These are phyloP conservation scores for Lobophora halterata DNA, from an alignment of 2,888 invertebrate species.

Conservation along the genomic window DNA sequence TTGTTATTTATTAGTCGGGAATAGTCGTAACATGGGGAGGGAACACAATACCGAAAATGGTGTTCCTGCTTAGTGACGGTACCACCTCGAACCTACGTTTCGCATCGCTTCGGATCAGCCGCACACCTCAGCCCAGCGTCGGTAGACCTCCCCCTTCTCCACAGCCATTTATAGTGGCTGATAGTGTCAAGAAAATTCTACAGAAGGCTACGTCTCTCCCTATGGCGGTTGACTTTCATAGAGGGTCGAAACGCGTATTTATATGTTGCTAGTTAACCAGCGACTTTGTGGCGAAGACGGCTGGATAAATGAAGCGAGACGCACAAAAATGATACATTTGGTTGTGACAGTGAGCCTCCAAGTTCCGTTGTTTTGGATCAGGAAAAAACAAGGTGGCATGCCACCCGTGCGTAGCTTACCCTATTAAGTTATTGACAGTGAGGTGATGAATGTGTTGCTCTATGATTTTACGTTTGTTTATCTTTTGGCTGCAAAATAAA, in stretches of 20 bases:
- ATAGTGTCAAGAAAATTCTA: constrained; percentile 41
- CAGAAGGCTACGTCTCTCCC: constrained; percentile 51
- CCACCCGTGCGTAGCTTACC: constrained; percentile 44
- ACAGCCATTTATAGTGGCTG: constrained; percentile 38
- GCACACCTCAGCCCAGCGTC: constrained; percentile 45
- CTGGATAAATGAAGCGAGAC: constrained; percentile 65
- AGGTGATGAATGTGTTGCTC: constrained; percentile 31
- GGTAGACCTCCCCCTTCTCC: constrained; percentile 54
- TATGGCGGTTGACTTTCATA: constrained; percentile 49
- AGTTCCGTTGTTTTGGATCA: constrained; percentile 45
- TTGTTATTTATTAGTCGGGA: constrained; percentile 79
- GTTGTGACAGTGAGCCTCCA: constrained; percentile 54
- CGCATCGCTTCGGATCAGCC: constrained; percentile 56
- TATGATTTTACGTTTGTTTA: constrained; percentile 20
- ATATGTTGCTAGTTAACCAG: constrained; percentile 64
- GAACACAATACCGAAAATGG: constrained; percentile 73
- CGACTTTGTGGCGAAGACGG: constrained; percentile 62
- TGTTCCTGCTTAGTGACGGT: constrained; percentile 74
- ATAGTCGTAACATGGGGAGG: constrained; percentile 74
- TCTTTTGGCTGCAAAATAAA: constrained; percentile 14
- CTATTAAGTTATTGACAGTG: constrained; percentile 42
- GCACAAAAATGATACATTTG: constrained; percentile 66
- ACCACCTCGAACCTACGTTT: constrained; percentile 64
- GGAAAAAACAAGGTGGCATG: constrained; percentile 52
- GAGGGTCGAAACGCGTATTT: constrained; percentile 62